These are phyloP conservation scores for Laticauda colubrina DNA, from an alignment of 2,113 vertebrate genomes.

Conservation along the genomic window DNA sequence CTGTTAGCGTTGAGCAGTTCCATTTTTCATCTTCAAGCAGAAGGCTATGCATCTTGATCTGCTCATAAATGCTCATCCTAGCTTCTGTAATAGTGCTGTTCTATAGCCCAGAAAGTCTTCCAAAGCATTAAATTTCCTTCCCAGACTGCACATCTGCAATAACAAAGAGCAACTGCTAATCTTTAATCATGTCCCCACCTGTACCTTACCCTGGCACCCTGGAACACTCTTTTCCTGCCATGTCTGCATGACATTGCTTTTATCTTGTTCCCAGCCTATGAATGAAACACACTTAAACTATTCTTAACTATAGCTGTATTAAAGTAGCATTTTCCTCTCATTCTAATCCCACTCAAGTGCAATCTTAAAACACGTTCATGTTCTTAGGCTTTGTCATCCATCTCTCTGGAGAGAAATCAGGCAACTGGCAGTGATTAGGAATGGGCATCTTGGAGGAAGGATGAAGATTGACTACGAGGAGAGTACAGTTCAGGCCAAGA, in stretches of 20 bases:
- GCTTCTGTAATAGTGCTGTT: neutral
- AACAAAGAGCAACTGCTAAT: neutral
- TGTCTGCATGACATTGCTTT: neutral
- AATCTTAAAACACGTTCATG: neutral
- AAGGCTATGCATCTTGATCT: neutral
- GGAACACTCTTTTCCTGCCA: neutral
- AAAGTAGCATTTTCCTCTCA: neutral
- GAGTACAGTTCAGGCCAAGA: neutral
- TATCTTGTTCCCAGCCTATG: neutral
- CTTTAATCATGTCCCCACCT: neutral
- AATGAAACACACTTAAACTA: neutral
- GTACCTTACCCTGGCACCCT: neutral
- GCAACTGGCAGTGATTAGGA: neutral
- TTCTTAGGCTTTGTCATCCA: neutral
- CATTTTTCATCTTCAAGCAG: neutral
- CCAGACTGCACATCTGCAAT: neutral
- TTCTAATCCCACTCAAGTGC: neutral
- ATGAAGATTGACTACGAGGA: neutral
- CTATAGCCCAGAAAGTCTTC: neutral
- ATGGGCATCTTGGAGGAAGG: neutral
- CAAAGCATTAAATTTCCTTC: neutral
- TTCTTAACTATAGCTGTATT: neutral
- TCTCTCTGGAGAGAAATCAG: neutral
- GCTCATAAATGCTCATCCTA: neutral
- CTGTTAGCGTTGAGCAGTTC: neutral